Base-by-base conservation (phyloP, 64 coral and sea anemone species). In the Acropora tenuis region DNA sequence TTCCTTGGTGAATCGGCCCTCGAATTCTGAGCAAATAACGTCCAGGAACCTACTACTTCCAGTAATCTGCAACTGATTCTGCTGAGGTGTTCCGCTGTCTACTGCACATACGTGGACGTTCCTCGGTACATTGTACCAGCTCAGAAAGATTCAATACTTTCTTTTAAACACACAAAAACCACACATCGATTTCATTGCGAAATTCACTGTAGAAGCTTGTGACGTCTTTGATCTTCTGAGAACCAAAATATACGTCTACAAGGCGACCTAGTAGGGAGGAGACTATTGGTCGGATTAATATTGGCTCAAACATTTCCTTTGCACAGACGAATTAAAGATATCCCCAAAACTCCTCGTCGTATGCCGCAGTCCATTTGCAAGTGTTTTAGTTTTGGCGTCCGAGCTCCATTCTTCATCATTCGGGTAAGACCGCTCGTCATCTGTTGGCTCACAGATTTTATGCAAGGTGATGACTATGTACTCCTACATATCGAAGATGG, bases 361-460 rank as follows among this genome's bases (percentile, higher is more conserved):
- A 94, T 94, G 93, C 73, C 93, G 80, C 93, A 94, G 88, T 80
- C 93, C 93, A 94, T 94, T 94, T 86, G 81, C 93, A 90, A 94
- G 80, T 90, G 80, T 94, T 90, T 94, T 94, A 80, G 93, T 94
- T 94, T 94, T 94, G 85, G 88, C 80, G 89, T 94, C 93, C 93
- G 88, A 95, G 93, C 93, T 95, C 93, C 93, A 91, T 82, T 87
- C 87, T 95, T 95, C 88, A 88, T 82, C 89, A 91, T 95, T 95
- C 87, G 93, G 93, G 90, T 95, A 95, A 82, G 82, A 95, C 87
- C 93, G 93, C 76, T 91, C 88, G 93, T 95, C 93, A 95, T 95
- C 93, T 95, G 93, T 95, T 90, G 88, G 93, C 89, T 91, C 93
- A 94, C 88, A 95, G 88, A 88, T 95, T 81, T 95, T 76, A 95